phyloP scores from a whole-genome alignment of 2,888 invertebrate species.

The Cephus pygmeus region DNA sequence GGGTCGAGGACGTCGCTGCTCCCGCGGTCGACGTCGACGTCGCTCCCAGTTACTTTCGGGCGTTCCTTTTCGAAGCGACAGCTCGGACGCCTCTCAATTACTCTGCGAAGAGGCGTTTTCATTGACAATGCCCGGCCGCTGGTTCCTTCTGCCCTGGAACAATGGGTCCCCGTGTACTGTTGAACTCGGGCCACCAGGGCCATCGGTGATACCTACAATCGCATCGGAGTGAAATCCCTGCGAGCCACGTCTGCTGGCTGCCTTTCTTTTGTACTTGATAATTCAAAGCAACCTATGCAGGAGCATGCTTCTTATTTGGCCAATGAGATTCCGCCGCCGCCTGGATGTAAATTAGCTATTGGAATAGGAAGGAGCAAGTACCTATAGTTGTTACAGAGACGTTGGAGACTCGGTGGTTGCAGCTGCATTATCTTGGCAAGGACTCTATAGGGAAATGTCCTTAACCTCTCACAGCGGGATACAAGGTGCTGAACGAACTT shows the following conservation, averaged over 20 bases:
- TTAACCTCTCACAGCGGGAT: neutral
- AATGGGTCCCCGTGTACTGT: neutral
- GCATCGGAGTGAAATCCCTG: neutral
- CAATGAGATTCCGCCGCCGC: neutral
- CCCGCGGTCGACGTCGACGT: neutral
- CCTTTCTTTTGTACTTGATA: neutral
- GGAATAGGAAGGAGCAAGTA: neutral
- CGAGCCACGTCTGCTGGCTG: neutral
- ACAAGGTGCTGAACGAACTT: neutral
- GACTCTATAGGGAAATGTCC: neutral
- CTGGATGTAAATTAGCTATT: neutral
- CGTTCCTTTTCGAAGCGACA: neutral
- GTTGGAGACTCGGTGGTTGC: neutral
- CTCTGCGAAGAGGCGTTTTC: slow-evolving; percentile 14
- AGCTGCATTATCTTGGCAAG: neutral
- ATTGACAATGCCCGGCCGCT: slow-evolving; percentile 17
- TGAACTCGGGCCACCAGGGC: neutral
- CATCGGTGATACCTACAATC: neutral
- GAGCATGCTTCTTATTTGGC: neutral
- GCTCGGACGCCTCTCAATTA: slow-evolving; percentile 9
- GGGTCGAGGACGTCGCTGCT: too few relatives aligned
- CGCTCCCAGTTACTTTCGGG: neutral
- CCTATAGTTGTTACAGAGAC: neutral
- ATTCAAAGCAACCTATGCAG: neutral
- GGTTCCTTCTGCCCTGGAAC: neutral